Base-by-base conservation (phyloP, 2,113 vertebrate genomes). In the Xiphophorus hellerii region DNA sequence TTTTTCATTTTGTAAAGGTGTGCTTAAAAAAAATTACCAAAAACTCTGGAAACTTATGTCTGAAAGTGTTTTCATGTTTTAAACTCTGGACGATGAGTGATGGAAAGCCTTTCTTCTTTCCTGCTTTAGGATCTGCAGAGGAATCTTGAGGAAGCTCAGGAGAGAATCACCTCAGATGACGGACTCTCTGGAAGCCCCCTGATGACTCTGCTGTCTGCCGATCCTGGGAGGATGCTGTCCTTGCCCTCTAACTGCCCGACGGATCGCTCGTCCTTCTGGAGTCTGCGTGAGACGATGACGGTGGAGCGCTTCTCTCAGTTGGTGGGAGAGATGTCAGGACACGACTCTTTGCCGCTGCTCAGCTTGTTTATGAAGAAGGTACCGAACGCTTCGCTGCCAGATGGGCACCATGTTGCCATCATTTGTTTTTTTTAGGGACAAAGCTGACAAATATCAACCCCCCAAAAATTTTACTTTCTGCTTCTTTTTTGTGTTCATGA, bases 221-320 rank as follows among this genome's bases (percentile, higher is more conserved):
- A 95, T 37, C 93, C 94, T 1, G 35, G 31, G 2, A 4, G 20
- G 2, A 82, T 90, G 62, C 20, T 94, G 77, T 17, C 80, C 0
- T 86, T 92, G 12, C 78, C 92, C 5, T 76, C 89, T 0, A 54
- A 88, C 74, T 91, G 93, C 58, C 90, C 93, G 7, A 94, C 91
- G 0, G 71, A 94, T 12, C 66, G 80, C 77, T 92, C 91, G 1
- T 83, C 89, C 42, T 94, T 94, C 87, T 95, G 94, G 94, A 89
- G 74, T 2, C 78, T 88, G 0, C 85, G 88, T 0, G 84, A 92
- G 66, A 88, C n/a, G 3, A 73, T 94, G 62, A 94, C 91, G 0
- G 70, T 95, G 61, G 91, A 93, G 82, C 84, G 87, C 5, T 84
- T 95, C 67, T 77, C 80, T 7, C 93, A 94, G 87, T 2, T 93